Base-by-base conservation (phyloP, 2,888 invertebrate species). In the Drosophila nigricruria region DNA sequence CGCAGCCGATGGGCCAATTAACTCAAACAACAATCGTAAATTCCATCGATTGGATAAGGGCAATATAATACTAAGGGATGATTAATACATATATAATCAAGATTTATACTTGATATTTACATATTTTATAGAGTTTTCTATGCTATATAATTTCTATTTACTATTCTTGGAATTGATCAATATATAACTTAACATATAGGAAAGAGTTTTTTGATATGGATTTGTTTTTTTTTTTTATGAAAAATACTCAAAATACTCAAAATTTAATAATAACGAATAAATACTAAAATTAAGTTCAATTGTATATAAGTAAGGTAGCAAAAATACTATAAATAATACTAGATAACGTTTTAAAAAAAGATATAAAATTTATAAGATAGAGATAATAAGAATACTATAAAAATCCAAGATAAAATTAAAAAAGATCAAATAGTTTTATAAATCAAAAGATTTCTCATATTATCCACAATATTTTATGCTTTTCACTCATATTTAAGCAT, bases 1-100 rank as follows among this genome's bases (percentile, higher is more conserved):
- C 45, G 52, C 38, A 60, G 50, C 54, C 67, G 52, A 12, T 38
- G 53, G 53, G 60, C 76, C 71, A 76, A 76, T 76, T 76, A 71
- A 76, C 60, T 61, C 62, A 47, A 60, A 50, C 50, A 68, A 52
- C 64, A 77, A 65, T 68, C 56, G 60, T 61, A 54, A 59, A 72
- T 76, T 68, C 60, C 47, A 70, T 49, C 36, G 45, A 58, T 53
- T 59, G 53, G 23, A 36, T 36, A 32, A 9, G 12, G 23, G 8
- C 4, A 9, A 20, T 65, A 36, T 18, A 42, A 2, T 14, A 12
- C 23, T 23, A 4, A 12, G 5, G 25, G 10, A 3, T 20, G 16
- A 50, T 61, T 50, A 43, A 34, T 20, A 20, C 60, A 20, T 36
- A 34, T 50, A 20, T 14, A 16, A 1, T 12, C n/a, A n/a, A 30